Conservation (phyloP, 2,797 vertebrate species). For the Spatula versicolor region DNA sequence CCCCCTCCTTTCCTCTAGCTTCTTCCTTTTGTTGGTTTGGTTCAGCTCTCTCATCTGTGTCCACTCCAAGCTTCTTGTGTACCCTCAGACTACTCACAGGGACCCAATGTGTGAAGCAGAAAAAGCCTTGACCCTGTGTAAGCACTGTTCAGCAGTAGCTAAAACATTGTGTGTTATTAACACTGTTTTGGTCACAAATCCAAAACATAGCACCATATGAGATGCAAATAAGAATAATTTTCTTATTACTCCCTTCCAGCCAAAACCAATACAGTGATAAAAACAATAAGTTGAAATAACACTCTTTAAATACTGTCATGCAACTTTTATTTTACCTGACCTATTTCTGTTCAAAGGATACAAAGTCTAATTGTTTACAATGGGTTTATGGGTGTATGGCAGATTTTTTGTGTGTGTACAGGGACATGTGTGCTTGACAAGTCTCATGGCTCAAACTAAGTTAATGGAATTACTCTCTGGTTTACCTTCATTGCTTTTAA, state of each 20-base stretch:
- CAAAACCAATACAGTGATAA: not conserved
- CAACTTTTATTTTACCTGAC: not conserved
- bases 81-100: not conserved
- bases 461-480: not conserved
- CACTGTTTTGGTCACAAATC: not conserved
- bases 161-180: not conserved
- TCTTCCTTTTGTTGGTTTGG: not conserved
- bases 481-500: not conserved
- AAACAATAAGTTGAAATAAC: not conserved
- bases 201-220: not conserved
- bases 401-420: not conserved
- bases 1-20: not conserved
- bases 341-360: not conserved
- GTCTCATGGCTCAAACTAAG: not conserved
- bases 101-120: not conserved
- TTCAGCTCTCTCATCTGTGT: not conserved
- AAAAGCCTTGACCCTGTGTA: fast-evolving
- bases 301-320: not conserved
- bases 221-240: not conserved
- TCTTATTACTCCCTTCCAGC: not conserved
- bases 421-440: not conserved
- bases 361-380: not conserved
- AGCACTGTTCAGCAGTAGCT: not conserved
- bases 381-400: not conserved
- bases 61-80: not conserved